A percentile compares a stretch with the other conserved stretches of the same genome.
Conservation (phyloP, 1,140 invertebrate species). For the Trinorchestia longiramus region DNA sequence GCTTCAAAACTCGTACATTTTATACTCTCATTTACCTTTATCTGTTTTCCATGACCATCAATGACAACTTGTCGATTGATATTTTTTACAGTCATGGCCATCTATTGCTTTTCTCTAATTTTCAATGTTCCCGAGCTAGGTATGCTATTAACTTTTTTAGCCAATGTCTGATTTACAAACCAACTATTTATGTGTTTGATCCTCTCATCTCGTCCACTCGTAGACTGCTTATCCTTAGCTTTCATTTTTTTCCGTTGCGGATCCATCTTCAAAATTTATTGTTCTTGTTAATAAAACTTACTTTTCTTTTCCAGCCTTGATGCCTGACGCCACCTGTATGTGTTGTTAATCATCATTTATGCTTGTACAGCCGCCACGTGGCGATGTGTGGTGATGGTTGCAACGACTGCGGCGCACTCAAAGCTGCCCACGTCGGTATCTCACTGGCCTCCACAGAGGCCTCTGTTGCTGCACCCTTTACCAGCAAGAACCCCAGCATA, state of each 20-base stretch:
- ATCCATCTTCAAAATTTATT: background rate
- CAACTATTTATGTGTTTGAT: background rate
- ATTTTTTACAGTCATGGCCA: too few relatives aligned
- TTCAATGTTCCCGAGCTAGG: too few relatives aligned
- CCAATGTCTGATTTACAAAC: background rate
- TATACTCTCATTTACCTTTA: too few relatives aligned
- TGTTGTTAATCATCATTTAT: background rate
- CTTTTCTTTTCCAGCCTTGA: background rate
- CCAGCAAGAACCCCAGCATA: conserved; percentile 74
- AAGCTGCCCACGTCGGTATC: conserved; percentile 74
- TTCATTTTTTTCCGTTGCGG: background rate
- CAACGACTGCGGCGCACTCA: conserved; percentile 76
- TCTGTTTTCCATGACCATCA: too few relatives aligned
- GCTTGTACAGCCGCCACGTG: conserved; percentile 69
- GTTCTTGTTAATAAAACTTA: background rate
- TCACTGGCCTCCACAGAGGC: conserved; percentile 74
- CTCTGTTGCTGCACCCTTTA: conserved; percentile 77
- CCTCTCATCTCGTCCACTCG: background rate
- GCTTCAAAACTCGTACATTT: too few relatives aligned
- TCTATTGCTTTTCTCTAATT: too few relatives aligned
- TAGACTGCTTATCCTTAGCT: background rate
- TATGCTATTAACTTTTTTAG: background rate
- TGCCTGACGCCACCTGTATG: too few relatives aligned
- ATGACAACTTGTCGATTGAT: too few relatives aligned
- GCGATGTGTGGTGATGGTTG: conserved; percentile 78